phyloP scores from a whole-genome alignment of 2,888 invertebrate genomes.

The Lamellibrachia columna region DNA sequence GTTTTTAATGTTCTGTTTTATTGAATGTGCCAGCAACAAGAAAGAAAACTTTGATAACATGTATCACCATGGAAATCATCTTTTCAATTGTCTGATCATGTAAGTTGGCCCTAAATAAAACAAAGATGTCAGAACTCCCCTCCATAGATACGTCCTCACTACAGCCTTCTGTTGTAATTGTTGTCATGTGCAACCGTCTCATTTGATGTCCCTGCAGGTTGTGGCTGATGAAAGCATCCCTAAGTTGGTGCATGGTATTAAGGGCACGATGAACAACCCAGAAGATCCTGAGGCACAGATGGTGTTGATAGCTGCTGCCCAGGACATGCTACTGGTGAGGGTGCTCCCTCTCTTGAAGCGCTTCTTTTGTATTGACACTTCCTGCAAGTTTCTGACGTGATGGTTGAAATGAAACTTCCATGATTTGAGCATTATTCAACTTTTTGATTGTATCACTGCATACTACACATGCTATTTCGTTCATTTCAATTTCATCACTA shows the following conservation, averaged over 20 bases:
- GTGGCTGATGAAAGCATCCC: constrained; percentile 85
- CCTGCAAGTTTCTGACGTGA: neutral
- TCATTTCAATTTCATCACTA: too few relatives aligned
- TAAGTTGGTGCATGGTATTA: constrained; percentile 78
- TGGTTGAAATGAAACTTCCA: too few relatives aligned
- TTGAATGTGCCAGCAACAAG: too few relatives aligned
- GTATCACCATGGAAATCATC: neutral
- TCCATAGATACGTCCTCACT: neutral
- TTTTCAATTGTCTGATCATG: neutral
- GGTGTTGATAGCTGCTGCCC: constrained; percentile 83
- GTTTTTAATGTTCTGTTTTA: too few relatives aligned
- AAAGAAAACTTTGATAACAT: too few relatives aligned
- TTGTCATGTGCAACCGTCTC: neutral
- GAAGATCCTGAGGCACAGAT: constrained; percentile 81
- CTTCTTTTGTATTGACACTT: neutral
- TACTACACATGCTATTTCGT: too few relatives aligned
- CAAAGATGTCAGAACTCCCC: neutral
- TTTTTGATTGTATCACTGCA: too few relatives aligned
- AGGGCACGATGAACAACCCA: constrained; percentile 76
- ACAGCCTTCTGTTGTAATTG: neutral
- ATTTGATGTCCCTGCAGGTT: constrained; percentile 62
- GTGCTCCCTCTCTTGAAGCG: neutral
- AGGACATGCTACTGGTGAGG: constrained; percentile 81
- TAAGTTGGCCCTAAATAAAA: neutral
- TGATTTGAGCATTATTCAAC: too few relatives aligned